Conservation (phyloP, 2,113 vertebrate genomes). For the Perca schrenkii region DNA sequence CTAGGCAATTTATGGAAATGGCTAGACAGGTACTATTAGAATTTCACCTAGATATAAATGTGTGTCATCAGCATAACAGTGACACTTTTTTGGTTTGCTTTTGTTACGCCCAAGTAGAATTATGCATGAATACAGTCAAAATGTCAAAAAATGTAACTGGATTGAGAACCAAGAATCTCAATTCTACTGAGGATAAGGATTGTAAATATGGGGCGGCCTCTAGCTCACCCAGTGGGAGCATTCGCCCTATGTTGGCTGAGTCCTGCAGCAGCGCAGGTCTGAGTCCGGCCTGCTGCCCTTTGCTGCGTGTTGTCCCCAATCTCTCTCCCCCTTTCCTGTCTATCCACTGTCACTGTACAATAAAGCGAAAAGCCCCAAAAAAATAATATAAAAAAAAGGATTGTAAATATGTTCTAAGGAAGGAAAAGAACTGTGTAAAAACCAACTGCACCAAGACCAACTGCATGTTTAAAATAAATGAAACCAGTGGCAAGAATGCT, state of each 20-base stretch:
- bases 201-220: not conserved
- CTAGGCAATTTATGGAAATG: not conserved
- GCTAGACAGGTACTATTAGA: constrained; percentile 2
- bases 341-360: too few species aligned
- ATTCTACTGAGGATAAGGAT: not conserved
- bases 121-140: not conserved
- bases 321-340: too few species aligned
- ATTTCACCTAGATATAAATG: not conserved
- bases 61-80: constrained; percentile 29
- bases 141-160: not conserved
- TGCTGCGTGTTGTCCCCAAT: too few species aligned
- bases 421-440: not conserved
- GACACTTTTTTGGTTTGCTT: not conserved
- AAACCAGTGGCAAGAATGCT: not conserved
- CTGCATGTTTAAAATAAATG: not conserved
- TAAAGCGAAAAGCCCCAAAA: too few species aligned
- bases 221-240: too few species aligned
- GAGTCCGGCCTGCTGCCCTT: too few species aligned
- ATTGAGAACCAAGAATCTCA: not conserved
- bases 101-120: not conserved
- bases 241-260: too few species aligned
- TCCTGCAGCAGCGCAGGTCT: too few species aligned
- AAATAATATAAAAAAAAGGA: too few species aligned
- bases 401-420: not conserved
- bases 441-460: not conserved